Evolutionary conservation across 2,113 vertebrate genomes (phyloP).

Genomic region (Pygathrix nemaeus): DNA sequence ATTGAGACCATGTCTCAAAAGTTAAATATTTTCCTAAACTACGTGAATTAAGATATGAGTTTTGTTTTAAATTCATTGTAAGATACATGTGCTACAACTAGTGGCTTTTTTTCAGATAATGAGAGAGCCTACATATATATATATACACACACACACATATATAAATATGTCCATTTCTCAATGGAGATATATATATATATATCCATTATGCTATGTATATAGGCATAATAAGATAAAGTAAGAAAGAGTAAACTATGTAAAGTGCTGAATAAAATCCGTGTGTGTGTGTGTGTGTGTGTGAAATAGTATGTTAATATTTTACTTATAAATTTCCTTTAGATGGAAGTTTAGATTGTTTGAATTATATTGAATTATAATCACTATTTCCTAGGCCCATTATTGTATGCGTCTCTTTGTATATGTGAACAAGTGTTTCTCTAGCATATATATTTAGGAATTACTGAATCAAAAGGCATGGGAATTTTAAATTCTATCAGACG

Average conservation of each 20-base stretch:
- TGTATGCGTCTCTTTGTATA: not conserved
- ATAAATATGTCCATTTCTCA: too few species aligned
- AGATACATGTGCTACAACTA: not conserved
- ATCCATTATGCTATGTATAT: not conserved
- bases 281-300: too few species aligned
- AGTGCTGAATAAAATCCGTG: not conserved
- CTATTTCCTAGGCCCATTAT: not conserved
- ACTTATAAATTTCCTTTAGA: not conserved
- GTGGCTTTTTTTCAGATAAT: not conserved
- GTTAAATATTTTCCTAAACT: not conserved
- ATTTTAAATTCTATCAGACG: not conserved
- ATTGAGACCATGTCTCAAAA: not conserved
- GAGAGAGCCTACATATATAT: not conserved
- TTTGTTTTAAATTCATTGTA: not conserved
- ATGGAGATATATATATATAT: too few species aligned
- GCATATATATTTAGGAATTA: not conserved
- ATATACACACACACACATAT: fast-evolving
- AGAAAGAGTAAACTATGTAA: not conserved
- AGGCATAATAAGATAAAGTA: not conserved
- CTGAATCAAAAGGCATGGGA: not conserved
- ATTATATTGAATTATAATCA: not conserved
- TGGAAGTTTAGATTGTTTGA: not conserved
- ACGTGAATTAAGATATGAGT: not conserved
- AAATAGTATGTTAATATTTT: not conserved
- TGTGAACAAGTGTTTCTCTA: not conserved